phyloP scores from a whole-genome alignment of 2,888 invertebrate species.

The Cephus pulcher region DNA sequence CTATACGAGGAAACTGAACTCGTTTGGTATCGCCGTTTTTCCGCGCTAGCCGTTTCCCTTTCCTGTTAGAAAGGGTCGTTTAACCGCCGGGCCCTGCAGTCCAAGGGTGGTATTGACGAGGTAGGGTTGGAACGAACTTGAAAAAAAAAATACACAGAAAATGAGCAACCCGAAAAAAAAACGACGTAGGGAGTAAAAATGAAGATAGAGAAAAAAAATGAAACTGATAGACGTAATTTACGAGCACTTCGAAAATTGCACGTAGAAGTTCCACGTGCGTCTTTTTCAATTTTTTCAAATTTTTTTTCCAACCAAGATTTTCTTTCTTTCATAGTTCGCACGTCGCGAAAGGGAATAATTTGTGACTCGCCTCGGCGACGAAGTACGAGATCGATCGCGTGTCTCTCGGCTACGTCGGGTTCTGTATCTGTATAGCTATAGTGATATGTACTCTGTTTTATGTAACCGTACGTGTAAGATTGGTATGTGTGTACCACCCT shows the following conservation, averaged over 20 bases:
- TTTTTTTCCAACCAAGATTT: background rate
- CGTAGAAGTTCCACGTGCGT: background rate
- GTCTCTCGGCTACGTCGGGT: background rate
- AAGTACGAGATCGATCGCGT: conserved; percentile 1
- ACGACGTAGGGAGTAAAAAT: background rate
- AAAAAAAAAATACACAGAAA: background rate
- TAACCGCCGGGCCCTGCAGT: background rate
- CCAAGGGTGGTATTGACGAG: background rate
- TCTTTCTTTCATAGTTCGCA: background rate
- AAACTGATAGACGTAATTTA: background rate
- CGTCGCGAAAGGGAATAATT: background rate
- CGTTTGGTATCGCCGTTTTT: background rate
- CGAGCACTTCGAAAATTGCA: background rate
- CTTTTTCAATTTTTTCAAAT: background rate
- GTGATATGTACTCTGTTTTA: background rate
- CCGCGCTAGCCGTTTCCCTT: background rate
- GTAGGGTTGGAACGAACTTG: background rate
- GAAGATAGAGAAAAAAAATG: background rate
- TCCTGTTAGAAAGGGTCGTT: background rate
- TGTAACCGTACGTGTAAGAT: background rate
- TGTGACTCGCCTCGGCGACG: background rate
- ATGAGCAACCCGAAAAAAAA: background rate
- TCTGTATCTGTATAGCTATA: background rate
- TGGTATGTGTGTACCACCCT: background rate
- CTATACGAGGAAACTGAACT: background rate